A percentile compares a stretch with the other conserved stretches of the same genome.
Evolutionary conservation across 2,797 vertebrate species (phyloP).

Genomic region (Mormyrops attenuatus): DNA sequence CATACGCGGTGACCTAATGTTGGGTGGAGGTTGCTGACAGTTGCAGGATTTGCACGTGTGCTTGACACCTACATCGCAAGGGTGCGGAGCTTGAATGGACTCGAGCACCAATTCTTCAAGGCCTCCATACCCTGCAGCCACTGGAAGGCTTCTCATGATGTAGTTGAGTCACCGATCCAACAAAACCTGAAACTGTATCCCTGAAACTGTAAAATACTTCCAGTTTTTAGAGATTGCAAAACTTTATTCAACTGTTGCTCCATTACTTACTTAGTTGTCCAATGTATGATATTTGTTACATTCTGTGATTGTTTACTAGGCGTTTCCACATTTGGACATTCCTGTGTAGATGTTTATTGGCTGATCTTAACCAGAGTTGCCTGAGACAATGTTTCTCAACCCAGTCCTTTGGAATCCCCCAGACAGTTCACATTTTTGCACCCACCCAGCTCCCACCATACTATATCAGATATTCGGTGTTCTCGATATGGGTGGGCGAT

Average conservation of each 20-base stretch:
- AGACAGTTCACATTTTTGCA: neutral
- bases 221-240: neutral
- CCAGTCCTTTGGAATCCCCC: neutral
- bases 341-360: neutral
- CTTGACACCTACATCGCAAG: neutral
- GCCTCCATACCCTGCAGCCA: neutral
- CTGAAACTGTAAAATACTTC: neutral
- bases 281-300: neutral
- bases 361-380: neutral
- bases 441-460: neutral
- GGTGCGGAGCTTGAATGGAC: neutral
- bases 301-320: neutral
- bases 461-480: neutral
- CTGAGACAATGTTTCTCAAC: neutral
- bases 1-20: neutral
- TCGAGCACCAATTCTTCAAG: neutral
- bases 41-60: neutral
- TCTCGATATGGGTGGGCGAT: neutral
- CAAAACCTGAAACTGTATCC: neutral
- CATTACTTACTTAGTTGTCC: neutral
- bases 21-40: neutral
- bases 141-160: neutral
- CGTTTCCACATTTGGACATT: neutral
- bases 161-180: neutral
- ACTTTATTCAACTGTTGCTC: neutral